Evolutionary conservation across 2,888 invertebrate genomes (phyloP).

Genomic region (Cotesia congregata): DNA sequence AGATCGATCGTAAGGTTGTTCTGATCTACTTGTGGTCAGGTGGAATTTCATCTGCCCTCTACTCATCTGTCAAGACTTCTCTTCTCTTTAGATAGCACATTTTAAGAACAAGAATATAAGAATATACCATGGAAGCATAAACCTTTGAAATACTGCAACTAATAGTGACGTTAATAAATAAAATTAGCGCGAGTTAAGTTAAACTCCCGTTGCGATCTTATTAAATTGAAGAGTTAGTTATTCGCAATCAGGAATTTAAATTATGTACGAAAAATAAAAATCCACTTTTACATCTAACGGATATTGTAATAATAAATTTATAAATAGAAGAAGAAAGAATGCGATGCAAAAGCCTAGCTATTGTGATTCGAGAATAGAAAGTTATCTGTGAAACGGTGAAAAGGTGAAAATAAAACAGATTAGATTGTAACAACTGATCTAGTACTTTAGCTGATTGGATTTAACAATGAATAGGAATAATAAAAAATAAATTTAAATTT

Average conservation of each 20-base stretch:
- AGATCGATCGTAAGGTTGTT: constrained; percentile 20
- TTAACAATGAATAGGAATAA: constrained; percentile 4
- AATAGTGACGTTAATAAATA: constrained; percentile 30
- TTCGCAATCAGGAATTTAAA: neutral
- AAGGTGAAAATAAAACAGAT: constrained; percentile 45
- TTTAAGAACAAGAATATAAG: constrained; percentile 30
- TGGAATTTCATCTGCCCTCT: constrained; percentile 48
- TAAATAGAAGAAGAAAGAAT: constrained; percentile 6
- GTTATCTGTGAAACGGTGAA: constrained; percentile 43
- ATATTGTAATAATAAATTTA: constrained; percentile 3
- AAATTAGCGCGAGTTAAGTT: constrained; percentile 12
- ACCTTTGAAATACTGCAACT: constrained; percentile 30
- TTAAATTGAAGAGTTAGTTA: neutral
- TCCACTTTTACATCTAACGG: neutral
- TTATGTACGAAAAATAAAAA: constrained; percentile 18
- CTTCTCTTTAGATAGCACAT: neutral
- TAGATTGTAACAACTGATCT: constrained; percentile 33
- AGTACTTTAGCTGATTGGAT: neutral
- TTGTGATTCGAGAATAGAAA: constrained; percentile 51
- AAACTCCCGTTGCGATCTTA: constrained; percentile 3
- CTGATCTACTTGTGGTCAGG: constrained; percentile 50
- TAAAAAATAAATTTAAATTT: constrained; percentile 20
- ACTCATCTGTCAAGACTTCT: constrained; percentile 14
- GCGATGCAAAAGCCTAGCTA: constrained; percentile 41
- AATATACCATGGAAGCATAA: neutral